A percentile compares a stretch with the other conserved stretches of the same genome.
Evolutionary conservation across 1,140 invertebrate species (phyloP).

Genomic region (Caenorhabditis elegans): WBcel235 BX284605.5:7229001-7229500

Average conservation of each 20-base stretch:
- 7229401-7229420: background rate
- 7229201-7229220: background rate
- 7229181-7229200: background rate
- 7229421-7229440: background rate
- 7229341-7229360: background rate
- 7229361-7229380: background rate
- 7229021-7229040: background rate
- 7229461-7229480: background rate
- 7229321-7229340: background rate
- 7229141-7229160: background rate
- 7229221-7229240: background rate
- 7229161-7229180: background rate
- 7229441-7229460: background rate
- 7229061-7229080: background rate
- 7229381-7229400: background rate
- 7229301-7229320: background rate
- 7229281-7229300: background rate
- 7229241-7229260: background rate
- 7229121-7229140: background rate
- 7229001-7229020: background rate
- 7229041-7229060: background rate
- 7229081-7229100: background rate
- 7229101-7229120: background rate
- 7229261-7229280: background rate
- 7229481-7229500: background rate